Base-by-base conservation (phyloP, 1,140 invertebrate species). In the Chironomus tepperi region DNA sequence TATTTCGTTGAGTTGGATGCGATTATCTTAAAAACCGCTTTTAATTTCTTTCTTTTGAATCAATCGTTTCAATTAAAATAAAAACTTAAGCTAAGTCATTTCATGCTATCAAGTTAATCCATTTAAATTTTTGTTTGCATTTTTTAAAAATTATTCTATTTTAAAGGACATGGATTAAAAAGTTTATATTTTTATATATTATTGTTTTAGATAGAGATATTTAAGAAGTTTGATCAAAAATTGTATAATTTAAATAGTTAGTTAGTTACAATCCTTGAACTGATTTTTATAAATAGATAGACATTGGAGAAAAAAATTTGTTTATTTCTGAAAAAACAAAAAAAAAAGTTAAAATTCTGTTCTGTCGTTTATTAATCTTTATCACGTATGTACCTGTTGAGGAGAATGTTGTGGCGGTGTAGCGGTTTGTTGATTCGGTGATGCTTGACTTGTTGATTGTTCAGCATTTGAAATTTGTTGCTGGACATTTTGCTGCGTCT, bases 11-110 rank as follows among this genome's bases (percentile, higher is more conserved):
- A 34, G 24, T 34, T 34, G 5, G 5, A 34, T 34, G 24, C 24
- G 24, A 34, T 34, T 34, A 34, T n/a, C n/a, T n/a, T 34, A 34
- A 5, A 34, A 34, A 34, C 5, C 24, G n/a, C 10, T 72, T 72
- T 21, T 16, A 21, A 21, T 10, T 72, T 72, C 16, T 21, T 72
- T 70, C 8, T 34, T 18, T 72, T 19, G 21, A 21, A 19, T 34
- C 21, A 72, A 72, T 21, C 10, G 5, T 82, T 73, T 80, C 80
- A 75, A 81, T 82, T 19, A 76, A 77, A 10, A 78, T 79, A 76
- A 79, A 79, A 18, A 75, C 21, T 42, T 74, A 16, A 42, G 19
- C 77, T 9, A 80, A 78, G 77, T 82, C 81, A 1, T 82, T 79
- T 57, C 81, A 81, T 75, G 82, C 81, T 12, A 83, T 79, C 18